Evolutionary conservation across 2,113 vertebrate genomes (phyloP), one percentile per base, ranked within the genome.

Genomic region (Albula goreensis): DNA sequence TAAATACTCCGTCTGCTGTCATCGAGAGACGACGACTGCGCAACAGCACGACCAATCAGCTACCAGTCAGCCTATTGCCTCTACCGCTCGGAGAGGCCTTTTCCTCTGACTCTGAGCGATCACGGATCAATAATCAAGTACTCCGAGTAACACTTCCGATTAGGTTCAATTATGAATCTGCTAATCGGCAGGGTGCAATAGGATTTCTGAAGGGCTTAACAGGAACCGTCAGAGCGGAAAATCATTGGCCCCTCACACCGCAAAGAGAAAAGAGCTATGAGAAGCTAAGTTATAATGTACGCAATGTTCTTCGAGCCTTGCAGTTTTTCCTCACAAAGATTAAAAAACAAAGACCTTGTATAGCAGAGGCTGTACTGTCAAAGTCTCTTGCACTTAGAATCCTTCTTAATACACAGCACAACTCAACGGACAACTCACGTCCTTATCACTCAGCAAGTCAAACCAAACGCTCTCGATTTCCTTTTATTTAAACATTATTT

Each of bases 121-220:
- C 70, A 83, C 84, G 83, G 91, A 94, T 95, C 94, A 91, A 95
- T 96, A 91, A 86, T 89, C 86, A 89, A 94, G 88, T 70, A 93
- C 94, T 94, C 15, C 83, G 86, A 94, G 94, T 91, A 90, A 48
- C 89, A 88, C 94, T 95, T 93, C 91, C 95, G 94, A 95, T 96
- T 94, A 94, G 93, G 93, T 89, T 95, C 93, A 95, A 95, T 95
- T 94, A 94, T 95, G 94, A 93, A 85, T 19, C 78, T 83, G 87
- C 90, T 89, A 48, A 31, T 74, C 70, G n/a, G n/a, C 31, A n/a
- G 63, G 89, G 85, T 88, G 85, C 91, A 92, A 91, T 90, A 91
- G 87, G 91, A 89, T 22, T 19, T 66, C 60, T 66, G 7, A 66
- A 66, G 17, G 60, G 60, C 60, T 66, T 66, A 66, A 66, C 17